phyloP scores from a whole-genome alignment of 2,113 vertebrate genomes.

The Sus scrofa region T2T-Sscrofa CM000824.6:165594001-165594500 shows the following conservation, averaged over 20 bases:
- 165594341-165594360: neutral
- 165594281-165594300: neutral
- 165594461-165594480: neutral
- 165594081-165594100: neutral
- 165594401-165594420: neutral
- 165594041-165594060: neutral
- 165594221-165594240: neutral
- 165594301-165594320: neutral
- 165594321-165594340: neutral
- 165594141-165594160: neutral
- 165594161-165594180: conserved; percentile 90
- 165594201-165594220: conserved; percentile 88
- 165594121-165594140: neutral
- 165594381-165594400: neutral
- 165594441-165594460: neutral
- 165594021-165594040: neutral
- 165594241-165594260: neutral
- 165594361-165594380: neutral
- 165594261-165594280: neutral
- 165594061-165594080: accelerated
- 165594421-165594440: neutral
- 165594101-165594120: conserved; percentile 52
- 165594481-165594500: neutral
- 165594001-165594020: neutral
- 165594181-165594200: conserved; percentile 91